These are phyloP conservation scores for Lytechinus variegatus DNA, from an alignment of 35 echinoderm and acorn worm genomes.

Conservation along the genomic window DNA sequence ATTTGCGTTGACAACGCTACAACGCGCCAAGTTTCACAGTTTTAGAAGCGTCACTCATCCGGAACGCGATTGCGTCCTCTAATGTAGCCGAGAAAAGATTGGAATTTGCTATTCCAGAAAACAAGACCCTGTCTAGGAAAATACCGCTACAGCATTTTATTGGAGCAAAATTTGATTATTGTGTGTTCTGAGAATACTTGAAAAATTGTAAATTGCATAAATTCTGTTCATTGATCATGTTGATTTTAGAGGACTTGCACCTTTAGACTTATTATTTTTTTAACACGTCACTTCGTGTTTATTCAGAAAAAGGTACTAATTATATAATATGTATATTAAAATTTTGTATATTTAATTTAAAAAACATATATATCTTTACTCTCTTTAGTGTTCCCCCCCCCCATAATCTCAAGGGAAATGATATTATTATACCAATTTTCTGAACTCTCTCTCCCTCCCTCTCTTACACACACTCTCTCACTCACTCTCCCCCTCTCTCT, in stretches of 20 bases:
- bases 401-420: too few relatives aligned
- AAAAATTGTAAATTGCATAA: neutral
- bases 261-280: too few relatives aligned
- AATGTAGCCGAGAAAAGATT: neutral
- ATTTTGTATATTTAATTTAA: too few relatives aligned
- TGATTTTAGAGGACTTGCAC: too few relatives aligned
- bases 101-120: neutral
- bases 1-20: constrained; percentile 39
- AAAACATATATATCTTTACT: too few relatives aligned
- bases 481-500: neutral
- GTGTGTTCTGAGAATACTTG: neutral
- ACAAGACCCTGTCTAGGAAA: neutral
- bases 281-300: too few relatives aligned
- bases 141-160: neutral
- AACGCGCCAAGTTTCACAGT: constrained; percentile 49
- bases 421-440: too few relatives aligned
- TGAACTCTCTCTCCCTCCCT: neutral
- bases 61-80: neutral
- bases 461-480: neutral
- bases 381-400: too few relatives aligned
- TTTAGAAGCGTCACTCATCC: constrained; percentile 32
- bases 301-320: too few relatives aligned
- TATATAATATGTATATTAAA: too few relatives aligned
- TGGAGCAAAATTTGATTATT: neutral
- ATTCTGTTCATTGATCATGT: too few relatives aligned